These are phyloP conservation scores for Dendropsophus ebraccatus DNA, from an alignment of 2,113 vertebrate species.

Conservation along the genomic window DNA sequence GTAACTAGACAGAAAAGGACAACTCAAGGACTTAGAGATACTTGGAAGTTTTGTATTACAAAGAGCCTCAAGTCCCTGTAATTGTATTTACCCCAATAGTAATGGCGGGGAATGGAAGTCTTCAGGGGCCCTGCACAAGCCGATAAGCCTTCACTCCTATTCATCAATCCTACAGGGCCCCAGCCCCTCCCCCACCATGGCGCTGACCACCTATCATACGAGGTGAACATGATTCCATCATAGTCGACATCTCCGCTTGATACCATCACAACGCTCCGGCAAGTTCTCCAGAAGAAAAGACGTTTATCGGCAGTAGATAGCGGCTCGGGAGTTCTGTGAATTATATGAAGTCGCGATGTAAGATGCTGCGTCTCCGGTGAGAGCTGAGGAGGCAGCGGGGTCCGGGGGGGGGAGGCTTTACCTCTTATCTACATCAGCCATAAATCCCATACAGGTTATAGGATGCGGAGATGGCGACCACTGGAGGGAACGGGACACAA, in stretches of 20 bases:
- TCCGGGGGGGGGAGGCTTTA: neutral
- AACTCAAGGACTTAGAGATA: neutral
- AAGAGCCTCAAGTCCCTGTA: neutral
- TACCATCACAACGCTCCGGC: neutral
- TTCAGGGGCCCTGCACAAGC: neutral
- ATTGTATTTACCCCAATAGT: neutral
- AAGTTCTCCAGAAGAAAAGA: neutral
- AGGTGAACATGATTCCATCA: constrained; percentile 23
- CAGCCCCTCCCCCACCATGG: neutral
- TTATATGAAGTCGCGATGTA: neutral
- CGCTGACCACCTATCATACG: neutral
- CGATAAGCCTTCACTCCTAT: neutral
- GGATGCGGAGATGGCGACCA: neutral
- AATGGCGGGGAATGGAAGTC: neutral
- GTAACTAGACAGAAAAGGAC: neutral
- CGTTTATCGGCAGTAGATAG: constrained; percentile 13
- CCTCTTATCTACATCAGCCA: neutral
- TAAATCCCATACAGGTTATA: neutral
- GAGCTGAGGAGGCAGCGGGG: neutral
- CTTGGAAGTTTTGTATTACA: neutral
- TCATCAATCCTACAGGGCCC: neutral
- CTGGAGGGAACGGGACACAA: no score
- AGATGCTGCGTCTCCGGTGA: neutral
- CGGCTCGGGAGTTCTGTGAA: neutral
- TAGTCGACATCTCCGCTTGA: constrained; percentile 36